These are phyloP conservation scores for Grallaria varia DNA, from an alignment of 2,113 vertebrate species.

Conservation along the genomic window DNA sequence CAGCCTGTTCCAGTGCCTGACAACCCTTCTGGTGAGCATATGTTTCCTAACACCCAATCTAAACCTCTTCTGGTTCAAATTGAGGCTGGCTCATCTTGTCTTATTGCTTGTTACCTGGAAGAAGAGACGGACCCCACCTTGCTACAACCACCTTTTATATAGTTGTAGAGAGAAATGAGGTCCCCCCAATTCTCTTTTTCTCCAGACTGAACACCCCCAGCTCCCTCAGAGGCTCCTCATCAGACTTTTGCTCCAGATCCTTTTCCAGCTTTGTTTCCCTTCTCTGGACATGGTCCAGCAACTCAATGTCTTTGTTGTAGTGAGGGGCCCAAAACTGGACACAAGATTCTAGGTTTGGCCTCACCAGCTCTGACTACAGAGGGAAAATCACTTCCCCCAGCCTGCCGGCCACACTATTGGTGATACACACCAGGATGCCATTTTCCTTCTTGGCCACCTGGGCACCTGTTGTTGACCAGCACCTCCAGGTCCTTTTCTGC, in stretches of 20 bases:
- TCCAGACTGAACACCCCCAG: not conserved
- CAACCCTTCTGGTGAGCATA: not conserved
- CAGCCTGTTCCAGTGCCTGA: not conserved
- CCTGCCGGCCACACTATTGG: not conserved
- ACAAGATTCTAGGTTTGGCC: not conserved
- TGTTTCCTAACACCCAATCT: not conserved
- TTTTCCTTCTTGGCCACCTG: not conserved
- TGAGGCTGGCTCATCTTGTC: not conserved
- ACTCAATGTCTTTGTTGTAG: not conserved
- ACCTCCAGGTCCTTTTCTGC: rapidly evolving
- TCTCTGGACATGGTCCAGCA: not conserved
- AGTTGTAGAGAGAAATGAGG: not conserved
- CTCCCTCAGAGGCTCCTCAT: not conserved
- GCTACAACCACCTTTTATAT: not conserved
- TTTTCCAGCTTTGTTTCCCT: not conserved
- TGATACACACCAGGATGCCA: not conserved
- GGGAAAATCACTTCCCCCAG: rapidly evolving
- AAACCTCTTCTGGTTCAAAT: not conserved
- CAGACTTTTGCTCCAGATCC: not conserved
- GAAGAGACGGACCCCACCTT: not conserved
- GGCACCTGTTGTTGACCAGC: not conserved
- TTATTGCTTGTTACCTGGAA: not conserved
- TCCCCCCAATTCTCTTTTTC: not conserved
- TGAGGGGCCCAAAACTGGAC: not conserved
- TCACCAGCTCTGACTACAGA: rapidly evolving